Evolutionary conservation across 2,113 vertebrate genomes (phyloP), one percentile per base, ranked within the genome.

Genomic region (Poecilia latipinna): DNA sequence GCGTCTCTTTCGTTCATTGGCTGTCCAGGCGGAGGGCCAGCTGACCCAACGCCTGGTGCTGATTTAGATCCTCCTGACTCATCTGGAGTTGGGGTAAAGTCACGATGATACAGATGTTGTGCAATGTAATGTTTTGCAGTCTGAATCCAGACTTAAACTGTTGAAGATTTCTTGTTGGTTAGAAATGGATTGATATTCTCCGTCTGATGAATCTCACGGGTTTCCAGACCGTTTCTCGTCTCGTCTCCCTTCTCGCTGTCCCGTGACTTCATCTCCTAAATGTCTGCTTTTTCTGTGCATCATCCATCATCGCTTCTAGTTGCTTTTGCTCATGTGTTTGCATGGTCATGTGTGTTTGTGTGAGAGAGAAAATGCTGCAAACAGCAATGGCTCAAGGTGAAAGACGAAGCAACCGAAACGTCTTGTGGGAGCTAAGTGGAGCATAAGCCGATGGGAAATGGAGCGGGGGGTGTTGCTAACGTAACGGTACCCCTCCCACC

Each of bases 391-490:
- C 60, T 85, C 79, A 83, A 88, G 82, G 88, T 89, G 70, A 77
- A 72, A 74, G 74, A 77, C 28, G 33, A 10, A 74, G 68, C 65
- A 65, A 12, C 31, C 60, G 62, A 68, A 33, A 48, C 33, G 44
- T 78, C 72, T 31, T 4, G 68, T 31, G 78, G 79, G 68, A 51
- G 32, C 64, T 79, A 92, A 91, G 75, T 92, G 82, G 91, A 89
- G 70, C 80, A 76, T 8, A 33, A 83, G 72, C 84, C 72, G 78
- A 82, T 57, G 61, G 70, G 74, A 93, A 91, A 85, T 92, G 80
- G 93, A 89, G 72, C 93, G 88, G 79, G 86, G 70, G 72, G 83
- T 72, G 85, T 73, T 24, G 29, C 13, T 78, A 89, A 88, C 87
- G 75, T 84, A 84, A 68, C 12, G 17, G 8, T n/a, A 29, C 44